Evolutionary conservation across 2,888 invertebrate species (phyloP), one percentile per base, ranked within the genome.

Genomic region (Caenorhabditis sp.): DNA sequence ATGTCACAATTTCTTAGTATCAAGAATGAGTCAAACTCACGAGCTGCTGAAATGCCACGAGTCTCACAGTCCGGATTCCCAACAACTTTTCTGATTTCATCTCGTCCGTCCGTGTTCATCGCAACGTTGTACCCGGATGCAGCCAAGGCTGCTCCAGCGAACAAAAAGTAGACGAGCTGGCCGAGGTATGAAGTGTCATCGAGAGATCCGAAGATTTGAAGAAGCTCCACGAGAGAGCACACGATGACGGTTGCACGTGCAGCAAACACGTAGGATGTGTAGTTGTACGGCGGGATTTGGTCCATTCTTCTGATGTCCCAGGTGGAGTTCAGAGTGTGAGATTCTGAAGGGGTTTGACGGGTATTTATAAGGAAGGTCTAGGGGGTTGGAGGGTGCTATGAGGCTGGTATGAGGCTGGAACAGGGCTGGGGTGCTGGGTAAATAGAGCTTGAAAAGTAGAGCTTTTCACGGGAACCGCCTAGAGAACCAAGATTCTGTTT

Each of bases 201-300:
- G 14, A 82, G 56, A 14, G 76, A 59, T 56, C 82, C 82, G 44
- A 66, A 72, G 44, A 76, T 41, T 47, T 59, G 72, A 10, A 82
- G 66, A 38, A 76, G 70, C 63, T 82, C 82, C 26, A 82, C 59
- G 19, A 76, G 19, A 12, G 82, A 64, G 68, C 76, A 82, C 12
- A 41, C 47, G 51, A 76, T 49, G 31, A 82, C 72, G 19, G 72
- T 51, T 6, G 35, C 38, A 41, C 82, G 76, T 19, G 72, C 72
- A 22, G 58, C 28, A 16, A 61, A 61, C 69, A 63, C 69, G 70
- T 81, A 81, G 44, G 47, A 59, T 24, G 28, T 16, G 68, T 54
- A 82, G 38, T 82, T 72, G 72, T 72, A 82, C 28, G 76, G 72
- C 14, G 76, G 72, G 28, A 82, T 72, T 47, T 26, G 51, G 51